Percentiles rank a stretch among this genome's conserved stretches.
phyloP scores from a whole-genome alignment of 2,888 invertebrate genomes.

The Bombyx huttoni region DNA sequence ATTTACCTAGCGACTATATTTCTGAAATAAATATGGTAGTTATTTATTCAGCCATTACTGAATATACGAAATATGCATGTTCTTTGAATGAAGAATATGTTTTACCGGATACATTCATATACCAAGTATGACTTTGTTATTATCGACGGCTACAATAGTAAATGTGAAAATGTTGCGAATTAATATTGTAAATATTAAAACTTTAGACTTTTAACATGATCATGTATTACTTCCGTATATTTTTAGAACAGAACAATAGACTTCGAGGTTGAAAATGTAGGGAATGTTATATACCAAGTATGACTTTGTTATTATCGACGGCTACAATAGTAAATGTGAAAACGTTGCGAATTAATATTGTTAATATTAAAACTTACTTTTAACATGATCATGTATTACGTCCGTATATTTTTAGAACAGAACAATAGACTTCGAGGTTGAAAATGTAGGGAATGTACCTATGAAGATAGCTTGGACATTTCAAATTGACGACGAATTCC shows the following conservation, averaged over 20 bases:
- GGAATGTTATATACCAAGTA: constrained; percentile 66
- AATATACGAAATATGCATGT: constrained; percentile 64
- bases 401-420: constrained; percentile 26
- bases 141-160: no score
- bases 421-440: constrained; percentile 38
- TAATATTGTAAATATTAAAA: background rate
- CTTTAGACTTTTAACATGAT: no score
- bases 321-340: no score
- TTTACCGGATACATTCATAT: constrained; percentile 72
- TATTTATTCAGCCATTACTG: constrained; percentile 60
- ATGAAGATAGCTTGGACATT: constrained; percentile 54
- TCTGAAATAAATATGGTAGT: constrained; percentile 50
- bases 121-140: constrained; percentile 29
- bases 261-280: constrained; percentile 43
- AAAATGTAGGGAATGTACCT: constrained; percentile 47
- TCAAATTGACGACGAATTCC: constrained; percentile 52
- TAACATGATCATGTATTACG: no score
- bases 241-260: constrained; percentile 39
- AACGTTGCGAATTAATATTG: no score
- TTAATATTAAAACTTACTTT: background rate
- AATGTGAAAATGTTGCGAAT: no score
- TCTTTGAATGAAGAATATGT: constrained; percentile 40
- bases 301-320: no score
- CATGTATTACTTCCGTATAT: background rate
- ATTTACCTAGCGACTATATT: constrained; percentile 18